Evolutionary conservation across 2,113 vertebrate species (phyloP), one percentile per base, ranked within the genome.

Genomic region (Pteronura brasiliensis): DNA sequence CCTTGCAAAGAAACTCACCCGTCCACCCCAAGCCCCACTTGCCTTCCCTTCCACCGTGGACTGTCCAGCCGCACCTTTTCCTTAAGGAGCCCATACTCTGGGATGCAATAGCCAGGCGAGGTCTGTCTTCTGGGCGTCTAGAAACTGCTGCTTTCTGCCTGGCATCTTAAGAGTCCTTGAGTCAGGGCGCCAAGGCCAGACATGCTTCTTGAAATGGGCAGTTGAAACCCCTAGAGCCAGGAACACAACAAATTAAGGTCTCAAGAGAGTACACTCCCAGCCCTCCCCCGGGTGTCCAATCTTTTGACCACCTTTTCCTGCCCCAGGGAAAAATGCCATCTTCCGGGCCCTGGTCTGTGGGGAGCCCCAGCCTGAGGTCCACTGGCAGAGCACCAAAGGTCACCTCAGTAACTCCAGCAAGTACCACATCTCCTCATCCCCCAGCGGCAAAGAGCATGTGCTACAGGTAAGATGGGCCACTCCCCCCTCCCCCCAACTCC

Each of bases 341-440:
- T 99, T 99, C 94, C 99, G 98, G 97, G 99, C 98, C 7, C 82
- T 99, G 91, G 99, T 99, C 69, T 98, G 77, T 12, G 99, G 99
- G 17, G 98, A 99, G 11, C 99, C 99, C 20, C 95, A 85, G 72
- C 99, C 99, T 12, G 95, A 99, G 0, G 99, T 99, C 61, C 97
- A 96, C 39, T 99, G 99, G 99, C 98, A 97, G 2, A 98, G 99
- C 90, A 52, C 61, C 3, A 98, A 61, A 84, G 99, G 98, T 44
- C 76, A 49, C 47, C 95, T 99, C 84, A 95, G 98, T 57, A 98
- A 99, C 84, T 98, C 98, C 72, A 95, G 97, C 61, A 99, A 98
- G 98, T 99, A 99, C 59, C 94, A 98, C 86, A 98, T 57, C n/a
- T 99, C 93, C 90, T 99, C 98, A 7, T 83, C 98, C 34, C 96